Evolutionary conservation across 2,113 vertebrate species (phyloP).

Genomic region (Stigmatopora nigra): DNA sequence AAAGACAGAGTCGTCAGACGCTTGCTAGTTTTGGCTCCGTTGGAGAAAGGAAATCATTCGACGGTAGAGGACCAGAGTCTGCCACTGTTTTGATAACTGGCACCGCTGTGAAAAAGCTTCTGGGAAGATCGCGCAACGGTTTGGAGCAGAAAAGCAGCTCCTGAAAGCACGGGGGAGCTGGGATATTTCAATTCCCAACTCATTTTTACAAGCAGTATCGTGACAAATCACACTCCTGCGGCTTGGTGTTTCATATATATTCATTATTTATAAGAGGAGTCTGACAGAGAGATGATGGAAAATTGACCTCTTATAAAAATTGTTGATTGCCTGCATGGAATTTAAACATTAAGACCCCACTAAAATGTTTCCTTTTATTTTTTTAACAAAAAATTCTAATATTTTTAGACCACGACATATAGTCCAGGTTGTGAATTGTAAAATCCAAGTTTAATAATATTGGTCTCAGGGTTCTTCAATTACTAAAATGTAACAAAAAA

Average conservation of each 20-base stretch:
- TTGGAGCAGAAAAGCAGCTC: slow-evolving; percentile 29
- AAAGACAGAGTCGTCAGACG: slow-evolving; percentile 27
- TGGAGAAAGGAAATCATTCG: slow-evolving; percentile 45
- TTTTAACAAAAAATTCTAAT: too few relatives aligned
- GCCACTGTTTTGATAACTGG: slow-evolving; percentile 30
- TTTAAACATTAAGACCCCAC: neutral
- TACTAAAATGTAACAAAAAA: slow-evolving; percentile 17
- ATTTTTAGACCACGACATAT: neutral
- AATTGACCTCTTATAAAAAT: too few relatives aligned
- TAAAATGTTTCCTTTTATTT: too few relatives aligned
- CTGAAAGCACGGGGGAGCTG: slow-evolving; percentile 11
- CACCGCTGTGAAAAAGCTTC: slow-evolving; percentile 38
- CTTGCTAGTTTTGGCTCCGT: slow-evolving; percentile 43
- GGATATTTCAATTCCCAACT: neutral
- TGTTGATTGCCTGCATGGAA: neutral
- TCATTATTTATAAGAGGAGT: too few relatives aligned
- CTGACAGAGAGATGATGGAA: too few relatives aligned
- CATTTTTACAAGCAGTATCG: neutral
- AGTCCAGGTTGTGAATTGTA: neutral
- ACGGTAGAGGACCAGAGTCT: slow-evolving; percentile 25
- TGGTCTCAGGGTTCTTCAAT: slow-evolving; percentile 6
- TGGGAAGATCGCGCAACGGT: slow-evolving; percentile 38
- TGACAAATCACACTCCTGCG: neutral
- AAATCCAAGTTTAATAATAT: slow-evolving; percentile 4
- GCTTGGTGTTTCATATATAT: neutral